Conservation (phyloP, 2,888 invertebrate genomes). For the Hydroisotoma schaefferi region DNA sequence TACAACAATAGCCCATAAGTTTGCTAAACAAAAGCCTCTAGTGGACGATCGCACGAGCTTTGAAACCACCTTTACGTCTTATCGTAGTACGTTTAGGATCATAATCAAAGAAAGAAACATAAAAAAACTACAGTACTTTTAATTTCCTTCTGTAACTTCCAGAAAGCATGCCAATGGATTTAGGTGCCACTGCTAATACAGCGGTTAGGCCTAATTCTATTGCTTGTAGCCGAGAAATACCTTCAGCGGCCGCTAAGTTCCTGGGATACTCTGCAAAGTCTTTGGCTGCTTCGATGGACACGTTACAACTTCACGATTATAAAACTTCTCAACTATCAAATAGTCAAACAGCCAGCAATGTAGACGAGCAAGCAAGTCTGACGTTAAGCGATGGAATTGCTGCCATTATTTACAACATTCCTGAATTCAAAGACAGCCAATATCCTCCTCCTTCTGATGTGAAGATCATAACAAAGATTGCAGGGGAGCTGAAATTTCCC, state of each 20-base stretch:
- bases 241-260: background rate
- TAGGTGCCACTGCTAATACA: background rate
- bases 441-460: background rate
- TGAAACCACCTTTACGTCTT: background rate
- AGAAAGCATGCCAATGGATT: slow-evolving; percentile 6
- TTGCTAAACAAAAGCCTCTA: too few relatives aligned
- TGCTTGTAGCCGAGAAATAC: too few relatives aligned
- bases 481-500: background rate
- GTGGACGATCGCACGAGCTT: background rate
- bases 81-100: background rate
- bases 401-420: slow-evolving; percentile 7
- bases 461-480: background rate
- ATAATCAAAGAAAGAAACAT: background rate
- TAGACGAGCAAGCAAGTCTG: background rate
- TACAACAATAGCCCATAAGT: background rate
- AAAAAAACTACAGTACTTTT: background rate
- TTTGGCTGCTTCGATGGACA: slow-evolving; percentile 1
- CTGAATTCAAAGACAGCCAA: background rate
- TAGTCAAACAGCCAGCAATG: background rate
- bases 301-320: background rate
- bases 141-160: background rate
- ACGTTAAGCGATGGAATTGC: background rate
- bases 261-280: background rate
- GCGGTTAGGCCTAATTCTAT: background rate
- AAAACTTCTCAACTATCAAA: background rate